phyloP scores from a whole-genome alignment of 2,113 vertebrate species.

The Ptyas mucosa region DNA sequence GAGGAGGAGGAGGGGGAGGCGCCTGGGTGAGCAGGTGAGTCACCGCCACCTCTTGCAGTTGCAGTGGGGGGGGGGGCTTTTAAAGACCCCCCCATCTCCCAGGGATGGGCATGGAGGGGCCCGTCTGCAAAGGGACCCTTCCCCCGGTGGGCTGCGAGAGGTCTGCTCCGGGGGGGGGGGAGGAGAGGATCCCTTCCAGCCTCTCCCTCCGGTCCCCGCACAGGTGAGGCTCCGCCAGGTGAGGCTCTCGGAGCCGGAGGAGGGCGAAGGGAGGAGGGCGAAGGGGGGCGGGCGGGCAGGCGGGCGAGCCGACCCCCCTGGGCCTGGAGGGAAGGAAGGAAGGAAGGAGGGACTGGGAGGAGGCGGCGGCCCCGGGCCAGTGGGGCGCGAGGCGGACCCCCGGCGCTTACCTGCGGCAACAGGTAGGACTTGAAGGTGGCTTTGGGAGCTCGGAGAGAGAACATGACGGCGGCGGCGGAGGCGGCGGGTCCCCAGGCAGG shows the following conservation, averaged over 20 bases:
- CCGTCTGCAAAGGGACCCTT: background rate
- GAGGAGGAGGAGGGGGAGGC: background rate
- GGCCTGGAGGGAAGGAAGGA: background rate
- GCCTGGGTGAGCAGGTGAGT: background rate
- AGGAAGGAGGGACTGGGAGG: background rate
- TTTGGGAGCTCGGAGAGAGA: constrained; percentile 80
- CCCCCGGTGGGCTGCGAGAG: background rate
- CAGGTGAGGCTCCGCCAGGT: background rate
- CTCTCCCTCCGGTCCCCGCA: too few relatives aligned
- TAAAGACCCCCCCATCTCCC: background rate
- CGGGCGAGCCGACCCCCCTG: background rate
- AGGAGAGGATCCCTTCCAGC: too few relatives aligned
- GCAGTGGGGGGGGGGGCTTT: background rate
- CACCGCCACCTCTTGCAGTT: background rate
- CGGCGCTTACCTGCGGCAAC: constrained; percentile 80
- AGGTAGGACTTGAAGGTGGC: constrained; percentile 91
- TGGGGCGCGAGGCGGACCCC: background rate
- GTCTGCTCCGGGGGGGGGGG: background rate
- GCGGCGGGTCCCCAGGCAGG: background rate
- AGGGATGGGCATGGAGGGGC: background rate
- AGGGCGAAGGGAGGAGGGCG: background rate
- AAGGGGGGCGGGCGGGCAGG: background rate
- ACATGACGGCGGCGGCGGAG: constrained; percentile 70
- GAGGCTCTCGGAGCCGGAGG: background rate
- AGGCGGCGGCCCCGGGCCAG: background rate